Evolutionary conservation across 2,888 invertebrate genomes (phyloP).

Genomic region (Drosophila lacicola): DNA sequence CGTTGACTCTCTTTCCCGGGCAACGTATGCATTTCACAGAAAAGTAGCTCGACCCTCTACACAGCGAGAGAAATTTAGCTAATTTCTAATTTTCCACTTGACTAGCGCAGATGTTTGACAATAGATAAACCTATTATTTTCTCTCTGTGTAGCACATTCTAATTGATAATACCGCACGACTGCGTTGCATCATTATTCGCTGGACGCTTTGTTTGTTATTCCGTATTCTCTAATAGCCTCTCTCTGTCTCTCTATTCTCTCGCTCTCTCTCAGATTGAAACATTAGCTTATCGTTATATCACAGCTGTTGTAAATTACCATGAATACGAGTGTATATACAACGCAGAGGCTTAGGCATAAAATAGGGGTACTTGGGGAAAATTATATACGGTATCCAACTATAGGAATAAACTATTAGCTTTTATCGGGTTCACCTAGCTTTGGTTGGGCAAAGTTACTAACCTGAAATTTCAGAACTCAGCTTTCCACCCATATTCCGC

Average conservation of each 20-base stretch:
- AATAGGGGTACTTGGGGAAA: neutral
- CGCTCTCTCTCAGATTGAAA: neutral
- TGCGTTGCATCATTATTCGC: conserved; percentile 3
- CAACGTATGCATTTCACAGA: neutral
- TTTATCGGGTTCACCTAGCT: too few species aligned
- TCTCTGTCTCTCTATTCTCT: neutral
- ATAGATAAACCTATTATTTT: neutral
- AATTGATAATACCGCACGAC: conserved; percentile 2
- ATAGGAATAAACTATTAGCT: too few species aligned
- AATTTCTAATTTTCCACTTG: conserved; percentile 17
- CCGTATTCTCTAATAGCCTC: neutral
- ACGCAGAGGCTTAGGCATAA: conserved; percentile 16
- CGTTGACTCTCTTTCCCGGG: neutral
- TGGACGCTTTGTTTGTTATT: conserved; percentile 5
- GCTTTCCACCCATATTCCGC: too few species aligned
- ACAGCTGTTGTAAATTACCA: conserved; percentile 7
- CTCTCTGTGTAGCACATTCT: conserved; percentile 6
- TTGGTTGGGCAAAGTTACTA: too few species aligned
- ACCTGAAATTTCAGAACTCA: too few species aligned
- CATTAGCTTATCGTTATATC: conserved; percentile 26
- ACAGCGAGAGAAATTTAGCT: conserved; percentile 5
- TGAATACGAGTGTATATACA: neutral
- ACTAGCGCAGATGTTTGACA: conserved; percentile 1
- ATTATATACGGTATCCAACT: neutral
- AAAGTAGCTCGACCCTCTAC: conserved; percentile 2